Percentiles rank a stretch among this genome's conserved stretches.
phyloP scores from a whole-genome alignment of 2,888 invertebrate genomes.

The Euspilapteryx auroguttella region DNA sequence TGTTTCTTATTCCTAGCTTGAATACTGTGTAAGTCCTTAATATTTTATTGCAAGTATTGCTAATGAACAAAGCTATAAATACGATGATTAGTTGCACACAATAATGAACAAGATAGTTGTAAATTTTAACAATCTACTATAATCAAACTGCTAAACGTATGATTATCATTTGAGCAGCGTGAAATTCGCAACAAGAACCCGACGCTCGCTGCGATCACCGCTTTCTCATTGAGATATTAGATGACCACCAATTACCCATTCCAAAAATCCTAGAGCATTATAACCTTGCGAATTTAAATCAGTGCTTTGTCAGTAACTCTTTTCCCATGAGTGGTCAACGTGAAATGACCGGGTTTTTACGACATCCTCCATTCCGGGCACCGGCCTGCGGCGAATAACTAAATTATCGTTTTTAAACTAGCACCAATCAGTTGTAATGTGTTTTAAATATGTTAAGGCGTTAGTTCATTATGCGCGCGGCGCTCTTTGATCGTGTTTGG shows the following conservation, averaged over 20 bases:
- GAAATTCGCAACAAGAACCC: too few relatives aligned
- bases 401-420: constrained; percentile 13
- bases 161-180: constrained; percentile 2
- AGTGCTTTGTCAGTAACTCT: constrained; percentile 2
- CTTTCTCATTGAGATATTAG: constrained; percentile 9
- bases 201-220: too few relatives aligned
- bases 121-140: too few relatives aligned
- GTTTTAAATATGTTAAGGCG: constrained; percentile 27
- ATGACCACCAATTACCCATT: constrained; percentile 3
- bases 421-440: constrained; percentile 28
- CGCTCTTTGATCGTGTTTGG: constrained; percentile 15
- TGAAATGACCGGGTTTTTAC: constrained; percentile 6
- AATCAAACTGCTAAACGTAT: constrained; percentile 1
- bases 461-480: constrained; percentile 17
- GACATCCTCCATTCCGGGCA: constrained; percentile 7
- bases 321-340: constrained; percentile 4
- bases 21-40: too few relatives aligned
- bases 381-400: constrained; percentile 5
- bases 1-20: too few relatives aligned
- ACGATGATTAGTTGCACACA: too few relatives aligned
- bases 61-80: too few relatives aligned
- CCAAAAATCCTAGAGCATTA: not conserved
- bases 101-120: too few relatives aligned
- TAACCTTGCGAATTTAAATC: constrained; percentile 1
- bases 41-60: too few relatives aligned